These are phyloP conservation scores for Zhuqinia jingwanae DNA, from an alignment of 2,888 invertebrate genomes.

Conservation along the genomic window DNA sequence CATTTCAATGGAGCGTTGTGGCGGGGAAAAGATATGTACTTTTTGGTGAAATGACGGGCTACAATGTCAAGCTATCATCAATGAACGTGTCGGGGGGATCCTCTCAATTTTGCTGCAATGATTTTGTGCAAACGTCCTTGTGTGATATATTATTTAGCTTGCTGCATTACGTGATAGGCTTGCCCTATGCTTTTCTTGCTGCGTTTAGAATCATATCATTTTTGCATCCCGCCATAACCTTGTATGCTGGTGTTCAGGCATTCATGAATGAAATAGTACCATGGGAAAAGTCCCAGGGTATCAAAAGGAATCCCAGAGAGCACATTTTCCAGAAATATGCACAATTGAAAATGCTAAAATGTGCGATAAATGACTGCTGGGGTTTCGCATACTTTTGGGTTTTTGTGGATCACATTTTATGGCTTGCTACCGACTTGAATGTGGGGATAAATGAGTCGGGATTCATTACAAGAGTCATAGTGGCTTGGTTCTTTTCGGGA, in stretches of 20 bases:
- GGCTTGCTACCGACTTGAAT: slow-evolving; percentile 53
- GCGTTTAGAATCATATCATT: slow-evolving; percentile 36
- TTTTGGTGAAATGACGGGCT: background rate
- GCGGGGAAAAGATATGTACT: background rate
- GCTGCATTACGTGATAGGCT: background rate
- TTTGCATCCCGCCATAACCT: background rate
- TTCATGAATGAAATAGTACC: slow-evolving; percentile 8
- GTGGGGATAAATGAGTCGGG: slow-evolving; percentile 43
- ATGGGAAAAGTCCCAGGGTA: background rate
- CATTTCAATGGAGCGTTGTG: background rate
- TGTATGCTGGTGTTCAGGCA: slow-evolving; percentile 15
- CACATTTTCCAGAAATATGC: background rate
- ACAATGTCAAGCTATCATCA: background rate
- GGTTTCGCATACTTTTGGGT: slow-evolving; percentile 38
- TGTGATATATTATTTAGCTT: slow-evolving; percentile 6
- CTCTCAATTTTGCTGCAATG: too few relatives aligned
- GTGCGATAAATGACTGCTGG: slow-evolving; percentile 42
- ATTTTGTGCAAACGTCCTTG: background rate
- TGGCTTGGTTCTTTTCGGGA: slow-evolving; percentile 41
- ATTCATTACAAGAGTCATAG: slow-evolving; percentile 4
- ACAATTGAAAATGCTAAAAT: slow-evolving; percentile 12
- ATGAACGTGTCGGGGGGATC: too few relatives aligned
- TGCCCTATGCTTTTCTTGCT: slow-evolving; percentile 13
- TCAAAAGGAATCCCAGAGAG: background rate
- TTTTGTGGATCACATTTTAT: slow-evolving; percentile 45